These are phyloP conservation scores for Acanthis flammea DNA, from an alignment of 2,797 vertebrate genomes.

Conservation along the genomic window DNA sequence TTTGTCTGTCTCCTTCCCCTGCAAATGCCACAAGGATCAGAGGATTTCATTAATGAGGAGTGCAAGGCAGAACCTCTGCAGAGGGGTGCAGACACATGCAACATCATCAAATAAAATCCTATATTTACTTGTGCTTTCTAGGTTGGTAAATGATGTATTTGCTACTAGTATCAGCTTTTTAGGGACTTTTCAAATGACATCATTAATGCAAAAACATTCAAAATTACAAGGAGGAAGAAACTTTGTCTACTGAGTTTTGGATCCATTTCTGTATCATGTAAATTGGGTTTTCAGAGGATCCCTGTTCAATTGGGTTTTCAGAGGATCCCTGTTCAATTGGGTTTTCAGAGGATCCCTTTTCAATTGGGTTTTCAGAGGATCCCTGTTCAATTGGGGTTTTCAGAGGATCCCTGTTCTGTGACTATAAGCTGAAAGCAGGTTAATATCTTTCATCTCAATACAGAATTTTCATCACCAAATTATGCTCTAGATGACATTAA, in stretches of 20 bases:
- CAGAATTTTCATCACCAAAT: neutral
- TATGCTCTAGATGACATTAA: neutral
- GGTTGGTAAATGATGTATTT: neutral
- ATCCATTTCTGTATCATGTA: neutral
- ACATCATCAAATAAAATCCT: neutral
- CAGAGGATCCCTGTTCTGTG: neutral
- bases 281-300: neutral
- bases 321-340: neutral
- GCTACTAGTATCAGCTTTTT: neutral
- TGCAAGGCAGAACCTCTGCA: neutral
- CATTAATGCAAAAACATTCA: neutral
- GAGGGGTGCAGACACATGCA: neutral
- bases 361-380: too few species aligned
- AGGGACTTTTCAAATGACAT: neutral
- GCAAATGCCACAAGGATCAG: neutral
- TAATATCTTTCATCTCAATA: neutral
- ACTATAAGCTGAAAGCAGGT: accelerated
- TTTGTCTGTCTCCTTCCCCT: neutral
- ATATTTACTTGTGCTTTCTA: neutral
- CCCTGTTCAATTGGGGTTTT: too few species aligned
- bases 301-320: neutral
- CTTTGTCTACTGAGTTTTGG: neutral
- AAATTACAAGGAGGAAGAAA: neutral
- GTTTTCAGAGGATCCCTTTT: neutral
- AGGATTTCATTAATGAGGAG: neutral